Conservation (phyloP, 2,888 invertebrate genomes). For the Cosmia pyralina region DNA sequence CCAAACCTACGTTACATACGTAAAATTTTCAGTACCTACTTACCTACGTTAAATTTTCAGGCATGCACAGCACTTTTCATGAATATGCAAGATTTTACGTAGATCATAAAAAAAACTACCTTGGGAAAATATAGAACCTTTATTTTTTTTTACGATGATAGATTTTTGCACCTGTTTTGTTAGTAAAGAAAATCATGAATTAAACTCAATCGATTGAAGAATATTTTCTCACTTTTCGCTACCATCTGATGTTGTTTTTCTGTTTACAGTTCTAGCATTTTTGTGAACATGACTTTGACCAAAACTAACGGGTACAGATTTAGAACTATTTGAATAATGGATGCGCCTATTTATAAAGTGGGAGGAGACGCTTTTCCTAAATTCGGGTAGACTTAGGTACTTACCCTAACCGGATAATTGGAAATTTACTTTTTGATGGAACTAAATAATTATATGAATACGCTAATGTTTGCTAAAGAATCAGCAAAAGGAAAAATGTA, state of each 20-base stretch:
- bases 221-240: not conserved
- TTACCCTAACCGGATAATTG: not conserved
- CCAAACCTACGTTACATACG: not conserved
- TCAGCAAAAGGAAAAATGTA: not conserved
- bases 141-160: conserved; percentile 7
- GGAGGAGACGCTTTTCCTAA: conserved; percentile 11
- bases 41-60: not conserved
- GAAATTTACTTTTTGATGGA: not conserved
- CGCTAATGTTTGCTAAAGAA: no score
- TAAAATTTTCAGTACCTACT: not conserved
- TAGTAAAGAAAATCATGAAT: not conserved
- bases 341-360: conserved; percentile 25
- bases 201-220: not conserved
- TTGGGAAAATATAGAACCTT: not conserved
- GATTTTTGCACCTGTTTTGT: conserved; percentile 4
- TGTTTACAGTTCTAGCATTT: not conserved
- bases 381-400: not conserved
- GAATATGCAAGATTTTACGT: not conserved
- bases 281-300: conserved; percentile 17
- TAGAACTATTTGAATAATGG: conserved; percentile 43
- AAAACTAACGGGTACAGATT: conserved; percentile 18
- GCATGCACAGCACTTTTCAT: not conserved
- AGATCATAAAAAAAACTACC: conserved; percentile 18
- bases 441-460: not conserved
- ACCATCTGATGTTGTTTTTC: no score